Conservation (phyloP, 2,888 invertebrate species). For the Hybos culiciformis region DNA sequence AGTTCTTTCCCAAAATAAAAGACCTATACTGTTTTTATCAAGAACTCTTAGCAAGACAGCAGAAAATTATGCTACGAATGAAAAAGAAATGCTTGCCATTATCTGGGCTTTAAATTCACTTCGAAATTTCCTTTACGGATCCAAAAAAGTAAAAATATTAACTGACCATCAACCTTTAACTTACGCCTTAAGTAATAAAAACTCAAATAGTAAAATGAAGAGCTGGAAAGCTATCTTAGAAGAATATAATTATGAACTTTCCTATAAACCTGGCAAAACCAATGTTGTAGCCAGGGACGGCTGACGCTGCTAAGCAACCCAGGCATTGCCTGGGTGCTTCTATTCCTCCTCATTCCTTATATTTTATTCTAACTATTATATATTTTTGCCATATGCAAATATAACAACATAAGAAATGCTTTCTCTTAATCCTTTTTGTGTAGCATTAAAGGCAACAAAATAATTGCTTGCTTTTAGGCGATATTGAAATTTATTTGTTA, state of each 20-base stretch:
- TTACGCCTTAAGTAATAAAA: conserved; percentile 9
- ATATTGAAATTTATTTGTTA: too few species aligned
- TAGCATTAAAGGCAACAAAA: too few species aligned
- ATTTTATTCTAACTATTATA: too few species aligned
- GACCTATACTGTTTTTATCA: conserved; percentile 6
- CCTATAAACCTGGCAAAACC: conserved; percentile 8
- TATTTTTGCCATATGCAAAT: too few species aligned
- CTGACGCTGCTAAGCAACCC: too few species aligned
- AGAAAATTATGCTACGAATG: conserved; percentile 10
- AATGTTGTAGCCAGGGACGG: conserved; percentile 12
- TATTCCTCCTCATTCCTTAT: too few species aligned
- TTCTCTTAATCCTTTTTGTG: too few species aligned
- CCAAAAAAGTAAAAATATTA: conserved; percentile 4
- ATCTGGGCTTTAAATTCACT: conserved; percentile 5
- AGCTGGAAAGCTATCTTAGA: conserved; percentile 13
- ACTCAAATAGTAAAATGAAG: conserved; percentile 9
- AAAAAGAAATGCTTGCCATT: conserved; percentile 10
- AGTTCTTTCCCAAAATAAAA: conserved; percentile 1
- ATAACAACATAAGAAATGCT: too few species aligned
- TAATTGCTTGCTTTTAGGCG: too few species aligned
- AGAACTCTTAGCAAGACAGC: conserved; percentile 8
- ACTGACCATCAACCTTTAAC: conserved; percentile 7
- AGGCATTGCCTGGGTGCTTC: too few species aligned
- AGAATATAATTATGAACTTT: conserved; percentile 10
- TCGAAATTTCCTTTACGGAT: conserved; percentile 8